Base-by-base conservation (phyloP, 2,888 invertebrate species). In the Cheilosia grossa region DNA sequence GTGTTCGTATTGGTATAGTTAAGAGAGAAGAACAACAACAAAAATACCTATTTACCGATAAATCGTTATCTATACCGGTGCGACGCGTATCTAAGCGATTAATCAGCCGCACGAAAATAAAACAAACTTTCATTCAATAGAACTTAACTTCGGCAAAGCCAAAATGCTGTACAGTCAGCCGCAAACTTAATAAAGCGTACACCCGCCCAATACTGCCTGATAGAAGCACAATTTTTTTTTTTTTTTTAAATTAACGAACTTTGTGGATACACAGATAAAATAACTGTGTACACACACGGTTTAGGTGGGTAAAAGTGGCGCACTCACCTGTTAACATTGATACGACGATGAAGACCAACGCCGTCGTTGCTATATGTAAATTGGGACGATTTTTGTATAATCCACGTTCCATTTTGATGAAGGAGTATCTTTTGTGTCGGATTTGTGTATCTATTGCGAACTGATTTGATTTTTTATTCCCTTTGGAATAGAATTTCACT, bases 241-340 rank as follows among this genome's bases (percentile, higher is more conserved):
- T 67, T 51, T 66, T 77, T 66, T 59, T 37, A 72, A 82, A 70
- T 13, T 66, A 82, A 82, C 77, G 82, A 77, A 77, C 77, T 75
- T 67, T 64, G 24, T 44, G 64, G 64, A 74, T 64, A 79, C 78
- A 78, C 54, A 66, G n/a, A 54, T n/a, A 30, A 10, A 30, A 27
- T 15, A 5, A 24, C 15, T 3, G 10, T 58, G n/a, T n/a, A 21
- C 19, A 15, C 6, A 21, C n/a, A 21, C 49, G 21, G 37, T 7
- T 9, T 59, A 21, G 53, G 30, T 13, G 17, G 19, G 13, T 24
- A 33, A 64, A 9, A 53, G 42, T n/a, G 44, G 53, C 58, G 59
- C 72, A 85, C 85, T 85, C 85, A 85, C 85, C 85, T 85, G 85
- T 85, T 85, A 85, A 72, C 85, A 85, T 67, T 75, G 77, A 66